phyloP scores from a whole-genome alignment of 2,888 invertebrate species.

The Cerceris ruficornis region DNA sequence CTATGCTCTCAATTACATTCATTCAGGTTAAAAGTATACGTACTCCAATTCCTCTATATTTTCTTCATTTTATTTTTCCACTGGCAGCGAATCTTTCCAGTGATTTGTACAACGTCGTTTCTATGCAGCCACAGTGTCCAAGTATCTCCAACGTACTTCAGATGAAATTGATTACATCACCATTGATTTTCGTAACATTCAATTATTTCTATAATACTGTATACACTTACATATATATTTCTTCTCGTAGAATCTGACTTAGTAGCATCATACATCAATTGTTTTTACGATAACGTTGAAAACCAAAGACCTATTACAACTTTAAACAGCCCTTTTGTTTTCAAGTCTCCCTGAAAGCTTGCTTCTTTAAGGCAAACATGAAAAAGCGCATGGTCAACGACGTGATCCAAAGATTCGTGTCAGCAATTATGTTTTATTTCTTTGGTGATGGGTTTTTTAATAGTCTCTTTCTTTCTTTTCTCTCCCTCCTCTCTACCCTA shows the following conservation, averaged over 20 bases:
- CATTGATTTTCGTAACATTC: neutral
- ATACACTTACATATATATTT: no score
- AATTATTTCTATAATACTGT: neutral
- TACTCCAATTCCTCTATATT: conserved; percentile 24
- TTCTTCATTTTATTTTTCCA: conserved; percentile 49
- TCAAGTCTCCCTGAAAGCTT: neutral
- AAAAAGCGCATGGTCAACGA: neutral
- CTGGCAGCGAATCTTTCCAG: conserved; percentile 56
- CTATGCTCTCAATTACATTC: conserved; percentile 32
- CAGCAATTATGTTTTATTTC: conserved; percentile 48
- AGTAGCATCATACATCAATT: no score
- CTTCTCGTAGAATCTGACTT: no score
- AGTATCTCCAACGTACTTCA: neutral
- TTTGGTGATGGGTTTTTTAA: conserved; percentile 69
- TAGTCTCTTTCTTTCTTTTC: conserved; percentile 72
- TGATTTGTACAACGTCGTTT: neutral
- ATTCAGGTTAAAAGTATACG: conserved; percentile 38
- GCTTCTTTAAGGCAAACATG: neutral
- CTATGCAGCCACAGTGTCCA: neutral
- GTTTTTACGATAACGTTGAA: no score
- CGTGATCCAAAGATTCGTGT: conserved; percentile 52
- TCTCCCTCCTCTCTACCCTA: conserved; percentile 53
- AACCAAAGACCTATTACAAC: no score
- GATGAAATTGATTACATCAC: no score
- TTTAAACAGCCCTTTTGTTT: no score